phyloP scores from a whole-genome alignment of 2,797 vertebrate genomes.

The Sebastes nivosus region DNA sequence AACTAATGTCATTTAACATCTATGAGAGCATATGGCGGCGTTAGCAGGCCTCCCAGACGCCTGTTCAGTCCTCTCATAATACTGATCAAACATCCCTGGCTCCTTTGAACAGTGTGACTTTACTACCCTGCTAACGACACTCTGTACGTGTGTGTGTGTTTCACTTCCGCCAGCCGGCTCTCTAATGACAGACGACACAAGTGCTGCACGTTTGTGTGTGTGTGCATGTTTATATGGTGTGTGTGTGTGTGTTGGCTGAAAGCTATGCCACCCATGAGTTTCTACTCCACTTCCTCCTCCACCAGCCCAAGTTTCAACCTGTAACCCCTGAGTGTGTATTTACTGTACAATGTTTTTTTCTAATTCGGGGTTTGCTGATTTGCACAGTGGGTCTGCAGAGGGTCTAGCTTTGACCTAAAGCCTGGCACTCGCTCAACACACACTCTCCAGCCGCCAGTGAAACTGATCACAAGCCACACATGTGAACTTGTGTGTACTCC shows the following conservation, averaged over 20 bases:
- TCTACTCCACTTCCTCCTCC: constrained; percentile 52
- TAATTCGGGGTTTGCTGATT: constrained; percentile 53
- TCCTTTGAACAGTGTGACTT: constrained; percentile 80
- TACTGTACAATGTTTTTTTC: constrained; percentile 43
- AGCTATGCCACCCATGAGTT: constrained; percentile 72
- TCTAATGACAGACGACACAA: constrained; percentile 74
- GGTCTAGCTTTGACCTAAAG: constrained; percentile 44
- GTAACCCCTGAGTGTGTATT: constrained; percentile 53
- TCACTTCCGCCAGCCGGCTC: constrained; percentile 67
- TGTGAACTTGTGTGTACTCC: constrained; percentile 39
- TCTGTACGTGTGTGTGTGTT: constrained; percentile 20
- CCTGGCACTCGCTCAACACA: constrained; percentile 66
- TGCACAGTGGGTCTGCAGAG: constrained; percentile 29
- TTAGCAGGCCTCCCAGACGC: constrained; percentile 59
- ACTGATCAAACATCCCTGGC: constrained; percentile 72
- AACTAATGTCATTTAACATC: constrained; percentile 54
- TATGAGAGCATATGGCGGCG: constrained; percentile 47
- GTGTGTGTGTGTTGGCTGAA: constrained; percentile 58
- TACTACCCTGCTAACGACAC: constrained; percentile 70
- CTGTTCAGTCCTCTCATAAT: constrained; percentile 57
- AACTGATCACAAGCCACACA: constrained; percentile 62
- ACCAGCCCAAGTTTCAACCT: constrained; percentile 53
- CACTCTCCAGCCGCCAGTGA: constrained; percentile 51
- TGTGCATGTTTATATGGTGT: constrained; percentile 27
- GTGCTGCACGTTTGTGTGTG: constrained; percentile 11